Conservation (phyloP, 2,888 invertebrate species). For the Eupithecia exiguata region DNA sequence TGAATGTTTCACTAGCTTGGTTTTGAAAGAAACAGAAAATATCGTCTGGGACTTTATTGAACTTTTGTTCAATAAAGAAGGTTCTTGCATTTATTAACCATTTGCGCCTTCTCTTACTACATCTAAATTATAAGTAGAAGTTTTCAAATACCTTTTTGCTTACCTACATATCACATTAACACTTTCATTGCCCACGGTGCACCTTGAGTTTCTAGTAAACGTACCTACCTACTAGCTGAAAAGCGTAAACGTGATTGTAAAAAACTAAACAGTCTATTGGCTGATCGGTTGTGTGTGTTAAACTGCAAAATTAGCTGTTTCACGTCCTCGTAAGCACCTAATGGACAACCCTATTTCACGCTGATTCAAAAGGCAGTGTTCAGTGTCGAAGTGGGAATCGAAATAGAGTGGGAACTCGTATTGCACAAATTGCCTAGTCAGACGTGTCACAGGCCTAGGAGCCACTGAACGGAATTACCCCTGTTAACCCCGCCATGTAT, state of each 20-base stretch:
- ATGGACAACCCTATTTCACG: constrained; percentile 31
- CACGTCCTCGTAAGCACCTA: background rate
- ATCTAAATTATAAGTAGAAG: background rate
- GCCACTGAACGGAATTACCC: constrained; percentile 37
- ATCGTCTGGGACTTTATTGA: background rate
- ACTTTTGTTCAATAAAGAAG: constrained; percentile 1
- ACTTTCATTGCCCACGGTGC: too few relatives aligned
- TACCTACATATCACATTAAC: background rate
- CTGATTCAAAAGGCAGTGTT: constrained; percentile 43
- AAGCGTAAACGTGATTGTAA: too few relatives aligned
- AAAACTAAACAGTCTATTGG: background rate
- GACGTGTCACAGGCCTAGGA: constrained; percentile 42
- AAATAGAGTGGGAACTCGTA: constrained; percentile 41
- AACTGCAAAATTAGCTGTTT: constrained; percentile 12
- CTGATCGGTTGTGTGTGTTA: background rate
- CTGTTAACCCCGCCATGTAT: constrained; percentile 29
- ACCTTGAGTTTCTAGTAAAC: too few relatives aligned
- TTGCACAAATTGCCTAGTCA: constrained; percentile 45
- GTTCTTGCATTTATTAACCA: background rate
- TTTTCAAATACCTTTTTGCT: background rate
- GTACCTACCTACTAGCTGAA: too few relatives aligned
- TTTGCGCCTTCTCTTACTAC: background rate
- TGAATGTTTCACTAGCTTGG: constrained; percentile 10
- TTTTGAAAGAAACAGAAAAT: background rate
- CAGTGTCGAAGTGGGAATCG: constrained; percentile 41